Conservation (phyloP, 1,140 invertebrate genomes). For the Drosophila pectinifera region DNA sequence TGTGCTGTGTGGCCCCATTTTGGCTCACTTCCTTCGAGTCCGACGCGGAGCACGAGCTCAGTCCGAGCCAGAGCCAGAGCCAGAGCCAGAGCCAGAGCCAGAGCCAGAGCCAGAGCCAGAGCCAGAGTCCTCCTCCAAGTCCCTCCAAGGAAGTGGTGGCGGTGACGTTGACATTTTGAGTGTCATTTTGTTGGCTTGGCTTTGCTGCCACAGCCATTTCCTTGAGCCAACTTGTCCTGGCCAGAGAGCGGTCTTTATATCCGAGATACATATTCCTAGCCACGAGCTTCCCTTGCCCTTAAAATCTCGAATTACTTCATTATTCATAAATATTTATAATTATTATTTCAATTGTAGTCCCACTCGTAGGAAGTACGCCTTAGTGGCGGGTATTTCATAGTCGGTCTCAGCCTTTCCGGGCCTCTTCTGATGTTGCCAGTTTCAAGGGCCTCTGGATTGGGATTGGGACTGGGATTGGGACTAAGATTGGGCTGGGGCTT, state of each 20-base stretch:
- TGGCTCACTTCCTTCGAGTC: slow-evolving; percentile 8
- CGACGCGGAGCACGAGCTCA: too few species aligned
- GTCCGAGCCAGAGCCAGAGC: neutral
- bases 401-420: neutral
- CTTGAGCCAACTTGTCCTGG: neutral
- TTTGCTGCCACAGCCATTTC: slow-evolving; percentile 28
- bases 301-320: neutral
- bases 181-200: slow-evolving; percentile 59
- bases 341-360: neutral
- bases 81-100: neutral
- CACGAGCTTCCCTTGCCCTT: too few species aligned
- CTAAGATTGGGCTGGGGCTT: slow-evolving; percentile 40
- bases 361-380: neutral
- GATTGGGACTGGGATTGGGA: neutral
- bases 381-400: neutral
- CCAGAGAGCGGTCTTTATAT: neutral
- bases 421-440: neutral
- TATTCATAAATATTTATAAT: neutral
- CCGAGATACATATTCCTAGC: neutral
- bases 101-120: neutral
- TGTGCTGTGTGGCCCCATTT: slow-evolving; percentile 15
- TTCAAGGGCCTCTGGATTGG: slow-evolving; percentile 1
- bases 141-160: slow-evolving; percentile 18
- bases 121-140: neutral
- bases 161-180: slow-evolving; percentile 76